Evolutionary conservation across 2,113 vertebrate genomes (phyloP), one percentile per base, ranked within the genome.

Genomic region (Archocentrus centrarchus): DNA sequence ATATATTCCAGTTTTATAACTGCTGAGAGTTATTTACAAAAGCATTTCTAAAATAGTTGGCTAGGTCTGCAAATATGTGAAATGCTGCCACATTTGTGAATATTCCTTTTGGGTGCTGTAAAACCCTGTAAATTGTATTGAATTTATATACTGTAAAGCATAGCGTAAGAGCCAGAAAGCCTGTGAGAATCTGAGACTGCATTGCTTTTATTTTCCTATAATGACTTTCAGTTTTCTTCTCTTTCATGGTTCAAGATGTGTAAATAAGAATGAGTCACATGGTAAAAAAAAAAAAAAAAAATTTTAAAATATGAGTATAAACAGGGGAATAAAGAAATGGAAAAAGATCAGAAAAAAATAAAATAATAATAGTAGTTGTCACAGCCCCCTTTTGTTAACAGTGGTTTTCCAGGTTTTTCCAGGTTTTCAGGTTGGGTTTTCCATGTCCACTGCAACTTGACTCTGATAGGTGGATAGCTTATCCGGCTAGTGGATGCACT

Each of bases 81-180:
- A 81, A 77, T 83, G 79, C 77, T 75, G 62, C 63, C 78, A 84
- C 75, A 41, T 87, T 75, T 83, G 77, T 78, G 66, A 76, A 79
- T 70, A 44, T 39, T 79, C 75, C 80, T 82, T 82, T 44, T 87
- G 86, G 80, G 77, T 75, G 76, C 61, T 10, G 32, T 90, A 87
- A 89, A 92, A 85, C 30, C 62, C 47, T 64, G 55, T 37, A 78
- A 75, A 58, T 66, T 79, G 14, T 44, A 61, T 73, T 86, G 79
- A 81, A 77, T 80, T 85, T 77, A 86, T 89, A 73, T 41, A 61
- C 77, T 81, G 35, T 61, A 66, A 83, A 60, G 39, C 13, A 41
- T 2, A 35, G 57, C 14, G 32, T 81, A 37, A 85, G 84, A 82
- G 57, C 47, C 13, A 18, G n/a, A 47, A 83, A 35, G 41, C 80